Conservation (phyloP, 2,113 vertebrate species). For the Eonycteris spelaea region DNA sequence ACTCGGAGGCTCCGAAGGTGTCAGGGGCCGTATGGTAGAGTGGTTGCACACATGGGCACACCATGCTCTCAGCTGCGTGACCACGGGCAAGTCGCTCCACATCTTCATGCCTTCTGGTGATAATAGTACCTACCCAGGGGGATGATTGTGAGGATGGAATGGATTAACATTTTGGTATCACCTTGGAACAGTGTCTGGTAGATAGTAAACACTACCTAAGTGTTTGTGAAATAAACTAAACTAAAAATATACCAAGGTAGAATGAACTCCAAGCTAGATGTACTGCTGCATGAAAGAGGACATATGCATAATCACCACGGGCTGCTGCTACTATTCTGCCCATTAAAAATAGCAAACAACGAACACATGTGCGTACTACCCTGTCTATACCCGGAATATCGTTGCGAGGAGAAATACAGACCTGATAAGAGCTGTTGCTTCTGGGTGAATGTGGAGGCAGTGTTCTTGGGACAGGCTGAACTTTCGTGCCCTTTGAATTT, state of each 20-base stretch:
- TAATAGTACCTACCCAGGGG: background rate
- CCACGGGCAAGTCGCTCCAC: background rate
- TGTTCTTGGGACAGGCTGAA: background rate
- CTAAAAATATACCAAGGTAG: background rate
- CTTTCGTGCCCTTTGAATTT: background rate
- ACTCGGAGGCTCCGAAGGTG: fast-evolving
- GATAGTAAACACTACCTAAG: background rate
- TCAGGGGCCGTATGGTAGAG: background rate
- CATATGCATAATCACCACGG: background rate
- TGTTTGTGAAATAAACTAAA: background rate
- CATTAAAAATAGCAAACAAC: background rate
- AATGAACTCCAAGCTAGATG: background rate
- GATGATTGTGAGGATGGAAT: background rate
- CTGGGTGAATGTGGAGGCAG: background rate
- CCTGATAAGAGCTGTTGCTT: background rate
- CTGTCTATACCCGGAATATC: background rate
- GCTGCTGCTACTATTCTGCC: background rate
- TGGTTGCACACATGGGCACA: background rate
- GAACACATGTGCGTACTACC: too few relatives aligned
- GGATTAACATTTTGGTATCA: background rate
- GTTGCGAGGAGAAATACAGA: background rate
- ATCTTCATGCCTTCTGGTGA: background rate
- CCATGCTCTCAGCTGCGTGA: too few relatives aligned
- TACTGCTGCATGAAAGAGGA: background rate
- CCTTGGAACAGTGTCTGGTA: background rate